Base-by-base conservation (phyloP, 2,888 invertebrate species). In the Trichogramma dendrolimi region DNA sequence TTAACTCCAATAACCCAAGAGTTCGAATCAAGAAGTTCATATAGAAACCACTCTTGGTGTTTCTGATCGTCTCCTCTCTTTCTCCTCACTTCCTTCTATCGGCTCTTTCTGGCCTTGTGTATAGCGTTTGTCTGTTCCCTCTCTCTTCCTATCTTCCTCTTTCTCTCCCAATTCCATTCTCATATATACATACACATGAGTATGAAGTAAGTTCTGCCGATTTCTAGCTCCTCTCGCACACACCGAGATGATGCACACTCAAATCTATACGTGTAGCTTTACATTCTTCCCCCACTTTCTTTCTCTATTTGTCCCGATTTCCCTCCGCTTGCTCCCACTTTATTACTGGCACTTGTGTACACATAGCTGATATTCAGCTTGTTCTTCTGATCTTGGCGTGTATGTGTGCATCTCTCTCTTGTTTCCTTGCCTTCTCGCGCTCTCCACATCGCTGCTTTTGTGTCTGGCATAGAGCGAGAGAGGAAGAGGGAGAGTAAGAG, bases 1-100 rank as follows among this genome's bases (percentile, higher is more conserved):
- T 58, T 55, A 57, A 47, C 62, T 60, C 58, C 58, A 58, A 61
- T 58, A 44, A 14, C 54, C 56, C 39, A 53, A 59, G 57, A 57
- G 60, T 58, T 48, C 61, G 63, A 67, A 67, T 67, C 63, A 65
- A 58, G 60, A 58, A 66, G 62, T 63, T 63, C 66, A 63, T 66
- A 52, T 58, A 43, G 59, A 47, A 48, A 53, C 38, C 56, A 27
- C 27, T 27, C 27, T 27, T 27, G 27, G 27, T 27, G 27, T 27
- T 27, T 27, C 27, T 27, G 27, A 27, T 27, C 27, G 27, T 27
- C 27, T 27, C 2, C 27, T 27, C 27, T 27, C 27, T 27, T 27
- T 27, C 27, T 27, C 27, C 27, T 27, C 27, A 27, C 27, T 27
- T 27, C 27, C 27, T 27, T 27, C 27, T 27, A 27, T 27, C 27